Conservation (phyloP, 2,888 invertebrate genomes). For the Heliconius cydno region DNA sequence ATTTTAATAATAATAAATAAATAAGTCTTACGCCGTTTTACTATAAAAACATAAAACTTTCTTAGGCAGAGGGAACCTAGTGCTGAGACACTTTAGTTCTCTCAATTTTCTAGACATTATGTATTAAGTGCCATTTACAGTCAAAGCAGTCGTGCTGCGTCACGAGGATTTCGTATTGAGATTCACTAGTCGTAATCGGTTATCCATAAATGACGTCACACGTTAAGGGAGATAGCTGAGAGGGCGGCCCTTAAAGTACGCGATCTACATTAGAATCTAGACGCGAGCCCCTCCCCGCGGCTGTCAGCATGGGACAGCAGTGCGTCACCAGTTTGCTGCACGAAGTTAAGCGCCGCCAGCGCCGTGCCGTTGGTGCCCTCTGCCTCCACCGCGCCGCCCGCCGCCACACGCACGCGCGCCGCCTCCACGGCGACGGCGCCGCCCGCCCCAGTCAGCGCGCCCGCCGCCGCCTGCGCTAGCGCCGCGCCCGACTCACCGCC, state of each 20-base stretch:
- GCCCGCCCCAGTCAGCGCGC: slow-evolving; percentile 49
- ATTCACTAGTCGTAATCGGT: background rate
- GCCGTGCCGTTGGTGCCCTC: slow-evolving; percentile 50
- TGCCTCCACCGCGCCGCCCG: slow-evolving; percentile 51
- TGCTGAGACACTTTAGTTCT: too few relatives aligned
- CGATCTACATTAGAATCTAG: slow-evolving; percentile 78
- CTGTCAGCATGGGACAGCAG: slow-evolving; percentile 88
- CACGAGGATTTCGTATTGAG: background rate
- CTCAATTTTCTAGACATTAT: too few relatives aligned
- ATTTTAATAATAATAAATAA: slow-evolving; percentile 34
- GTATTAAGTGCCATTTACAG: background rate
- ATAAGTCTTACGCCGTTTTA: background rate
- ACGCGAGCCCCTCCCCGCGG: slow-evolving; percentile 87
- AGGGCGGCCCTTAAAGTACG: background rate
- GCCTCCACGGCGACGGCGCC: slow-evolving; percentile 55
- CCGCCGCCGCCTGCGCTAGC: slow-evolving; percentile 53
- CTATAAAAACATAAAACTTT: background rate
- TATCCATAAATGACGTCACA: background rate
- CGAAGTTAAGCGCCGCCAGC: slow-evolving; percentile 86
- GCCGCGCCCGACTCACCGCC: slow-evolving; percentile 67
- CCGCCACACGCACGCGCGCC: slow-evolving; percentile 52
- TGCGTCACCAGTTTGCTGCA: slow-evolving; percentile 85
- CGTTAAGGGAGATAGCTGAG: background rate
- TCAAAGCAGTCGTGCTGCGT: background rate
- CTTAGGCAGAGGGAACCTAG: too few relatives aligned